phyloP scores from a whole-genome alignment of 1,140 invertebrate species.

The Melanaphis sacchari region DNA sequence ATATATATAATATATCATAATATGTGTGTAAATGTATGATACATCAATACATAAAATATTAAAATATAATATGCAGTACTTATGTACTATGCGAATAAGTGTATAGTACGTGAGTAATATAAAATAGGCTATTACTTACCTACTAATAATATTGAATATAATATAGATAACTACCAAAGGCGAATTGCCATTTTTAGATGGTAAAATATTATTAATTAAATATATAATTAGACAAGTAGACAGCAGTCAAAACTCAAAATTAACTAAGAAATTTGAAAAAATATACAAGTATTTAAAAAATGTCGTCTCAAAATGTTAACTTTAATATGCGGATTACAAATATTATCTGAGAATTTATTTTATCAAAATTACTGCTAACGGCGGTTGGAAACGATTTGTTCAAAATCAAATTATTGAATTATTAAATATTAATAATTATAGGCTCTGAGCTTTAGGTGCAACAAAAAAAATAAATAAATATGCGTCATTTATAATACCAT shows the following conservation, averaged over 20 bases:
- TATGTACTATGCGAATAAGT: too few relatives aligned
- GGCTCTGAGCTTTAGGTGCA: neutral
- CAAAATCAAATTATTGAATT: neutral
- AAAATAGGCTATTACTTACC: too few relatives aligned
- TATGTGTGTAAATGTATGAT: neutral
- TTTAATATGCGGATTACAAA: neutral
- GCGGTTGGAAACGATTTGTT: neutral
- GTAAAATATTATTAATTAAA: neutral
- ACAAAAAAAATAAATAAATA: neutral
- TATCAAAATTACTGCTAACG: neutral
- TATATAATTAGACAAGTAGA: neutral
- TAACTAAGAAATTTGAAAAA: neutral
- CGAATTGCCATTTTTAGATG: neutral
- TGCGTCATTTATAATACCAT: neutral
- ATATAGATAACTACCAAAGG: neutral
- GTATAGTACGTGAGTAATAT: too few relatives aligned
- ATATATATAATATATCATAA: neutral
- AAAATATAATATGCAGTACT: neutral
- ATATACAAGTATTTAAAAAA: neutral
- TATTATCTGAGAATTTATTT: neutral
- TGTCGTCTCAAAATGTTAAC: neutral
- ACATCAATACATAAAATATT: neutral
- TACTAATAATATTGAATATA: too few relatives aligned
- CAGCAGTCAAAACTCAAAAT: too few relatives aligned
- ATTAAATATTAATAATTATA: neutral